phyloP scores from a whole-genome alignment of 2,113 vertebrate species.

The Catagonus wagneri region DNA sequence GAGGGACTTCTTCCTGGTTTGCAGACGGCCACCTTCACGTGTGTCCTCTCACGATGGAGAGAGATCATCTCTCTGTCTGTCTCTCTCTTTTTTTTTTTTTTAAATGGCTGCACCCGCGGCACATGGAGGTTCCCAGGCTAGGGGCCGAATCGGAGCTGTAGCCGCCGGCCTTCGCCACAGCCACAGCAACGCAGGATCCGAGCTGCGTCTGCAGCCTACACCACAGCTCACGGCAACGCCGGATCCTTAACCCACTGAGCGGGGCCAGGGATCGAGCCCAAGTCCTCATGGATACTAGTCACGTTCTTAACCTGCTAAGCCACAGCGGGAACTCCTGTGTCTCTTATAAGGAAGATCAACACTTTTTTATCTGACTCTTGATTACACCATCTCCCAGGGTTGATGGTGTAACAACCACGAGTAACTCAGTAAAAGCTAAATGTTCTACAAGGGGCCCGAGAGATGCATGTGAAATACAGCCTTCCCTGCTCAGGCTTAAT shows the following conservation, averaged over 20 bases:
- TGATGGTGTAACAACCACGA: fast-evolving
- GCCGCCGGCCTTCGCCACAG: no score
- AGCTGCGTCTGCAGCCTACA: no score
- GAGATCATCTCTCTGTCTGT: not conserved
- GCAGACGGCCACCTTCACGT: not conserved
- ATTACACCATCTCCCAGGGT: not conserved
- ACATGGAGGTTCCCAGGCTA: no score
- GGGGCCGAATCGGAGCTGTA: no score
- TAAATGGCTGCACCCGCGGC: no score
- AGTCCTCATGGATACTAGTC: no score
- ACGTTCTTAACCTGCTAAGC: no score
- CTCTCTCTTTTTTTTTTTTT: no score
- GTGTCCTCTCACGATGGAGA: not conserved
- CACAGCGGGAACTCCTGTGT: not conserved
- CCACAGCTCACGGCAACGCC: no score
- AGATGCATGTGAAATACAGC: not conserved
- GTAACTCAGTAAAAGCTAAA: not conserved
- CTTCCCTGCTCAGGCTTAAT: not conserved
- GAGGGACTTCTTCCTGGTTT: not conserved
- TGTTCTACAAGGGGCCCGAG: not conserved
- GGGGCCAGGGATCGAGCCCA: no score
- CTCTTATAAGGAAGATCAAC: not conserved
- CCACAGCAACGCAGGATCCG: no score
- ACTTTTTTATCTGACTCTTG: not conserved
- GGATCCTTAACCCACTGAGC: no score